Conservation (phyloP, 2,797 vertebrate genomes). For the Acomys russatus region DNA sequence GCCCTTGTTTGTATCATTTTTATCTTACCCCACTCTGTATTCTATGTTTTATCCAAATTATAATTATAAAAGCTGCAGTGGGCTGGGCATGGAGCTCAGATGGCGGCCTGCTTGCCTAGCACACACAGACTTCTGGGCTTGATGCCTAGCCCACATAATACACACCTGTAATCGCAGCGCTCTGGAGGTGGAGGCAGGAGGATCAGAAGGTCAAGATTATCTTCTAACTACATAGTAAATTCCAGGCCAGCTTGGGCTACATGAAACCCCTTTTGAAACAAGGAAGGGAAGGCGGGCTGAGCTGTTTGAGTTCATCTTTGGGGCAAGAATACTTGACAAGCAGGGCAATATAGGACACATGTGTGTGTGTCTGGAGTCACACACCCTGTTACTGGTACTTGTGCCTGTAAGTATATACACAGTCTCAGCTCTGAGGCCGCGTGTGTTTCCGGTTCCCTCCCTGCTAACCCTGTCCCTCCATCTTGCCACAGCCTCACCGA, state of each 20-base stretch:
- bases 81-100: background rate
- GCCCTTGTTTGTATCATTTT: background rate
- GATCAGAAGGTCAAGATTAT: background rate
- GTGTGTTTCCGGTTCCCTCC: background rate
- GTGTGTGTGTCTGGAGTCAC: no score
- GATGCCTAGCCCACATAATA: background rate
- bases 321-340: background rate
- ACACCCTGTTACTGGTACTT: no score
- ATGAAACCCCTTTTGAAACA: background rate
- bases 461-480: background rate
- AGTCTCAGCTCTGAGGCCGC: background rate
- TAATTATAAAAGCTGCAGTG: background rate
- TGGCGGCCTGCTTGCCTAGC: background rate
- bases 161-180: background rate
- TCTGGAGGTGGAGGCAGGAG: background rate
- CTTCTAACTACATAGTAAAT: background rate
- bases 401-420: no score
- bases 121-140: background rate
- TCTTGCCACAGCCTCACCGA: conserved; percentile 89
- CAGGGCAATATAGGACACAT: no score
- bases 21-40: conserved; percentile 6
- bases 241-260: background rate
- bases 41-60: conserved; percentile 42
- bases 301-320: background rate
- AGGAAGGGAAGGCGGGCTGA: background rate